A percentile compares a stretch with the other conserved stretches of the same genome.
Conservation (phyloP, 2,113 vertebrate genomes). For the Cynopterus brachyotis region DNA sequence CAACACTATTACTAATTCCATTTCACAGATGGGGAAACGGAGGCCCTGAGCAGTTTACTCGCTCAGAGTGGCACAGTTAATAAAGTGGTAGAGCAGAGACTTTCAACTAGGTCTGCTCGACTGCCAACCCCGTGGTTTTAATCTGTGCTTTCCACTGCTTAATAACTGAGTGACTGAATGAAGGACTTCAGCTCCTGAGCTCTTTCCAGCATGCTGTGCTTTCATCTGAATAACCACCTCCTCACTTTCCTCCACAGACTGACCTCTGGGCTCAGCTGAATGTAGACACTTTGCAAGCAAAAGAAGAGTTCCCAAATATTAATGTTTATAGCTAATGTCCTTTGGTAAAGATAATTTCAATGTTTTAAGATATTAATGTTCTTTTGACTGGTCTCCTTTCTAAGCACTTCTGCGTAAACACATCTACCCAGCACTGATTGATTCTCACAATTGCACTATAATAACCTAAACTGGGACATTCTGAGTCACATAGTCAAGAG, state of each 20-base stretch:
- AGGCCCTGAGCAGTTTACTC: neutral
- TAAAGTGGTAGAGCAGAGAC: neutral
- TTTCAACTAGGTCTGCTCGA: neutral
- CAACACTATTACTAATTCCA: neutral
- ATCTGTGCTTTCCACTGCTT: neutral
- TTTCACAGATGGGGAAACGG: neutral
- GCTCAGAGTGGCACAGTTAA: neutral
- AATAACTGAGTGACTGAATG: neutral
- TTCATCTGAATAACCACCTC: neutral
- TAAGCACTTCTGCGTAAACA: conserved; percentile 62
- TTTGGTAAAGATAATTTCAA: conserved; percentile 58
- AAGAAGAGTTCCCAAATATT: conserved; percentile 52
- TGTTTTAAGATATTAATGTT: conserved; percentile 67
- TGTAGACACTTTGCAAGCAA: conserved; percentile 14
- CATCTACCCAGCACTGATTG: conserved; percentile 71
- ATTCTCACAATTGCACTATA: conserved; percentile 73
- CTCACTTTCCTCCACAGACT: neutral
- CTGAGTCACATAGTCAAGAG: conserved; percentile 53
- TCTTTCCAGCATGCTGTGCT: neutral
- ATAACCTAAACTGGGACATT: conserved; percentile 62
- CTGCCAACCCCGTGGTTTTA: neutral
- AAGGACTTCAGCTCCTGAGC: neutral
- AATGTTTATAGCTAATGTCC: conserved; percentile 18
- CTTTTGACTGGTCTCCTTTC: conserved; percentile 70
- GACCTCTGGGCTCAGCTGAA: conserved; percentile 24